Evolutionary conservation across 2,888 invertebrate species (phyloP), one percentile per base, ranked within the genome.

Genomic region (Charanyca ferruginea): DNA sequence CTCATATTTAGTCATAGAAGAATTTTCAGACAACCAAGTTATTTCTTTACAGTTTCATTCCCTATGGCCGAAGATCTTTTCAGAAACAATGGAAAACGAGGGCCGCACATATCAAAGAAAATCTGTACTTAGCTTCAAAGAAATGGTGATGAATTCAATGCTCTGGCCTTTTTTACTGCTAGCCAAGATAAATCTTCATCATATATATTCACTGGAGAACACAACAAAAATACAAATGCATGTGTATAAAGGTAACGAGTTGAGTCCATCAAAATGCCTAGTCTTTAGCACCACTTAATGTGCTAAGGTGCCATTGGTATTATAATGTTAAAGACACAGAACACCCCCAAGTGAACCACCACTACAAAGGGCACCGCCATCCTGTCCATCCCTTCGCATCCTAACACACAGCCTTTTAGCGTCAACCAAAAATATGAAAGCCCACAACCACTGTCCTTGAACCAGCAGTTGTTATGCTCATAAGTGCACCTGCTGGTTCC

Each of bases 231-330:
- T 92, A 45, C 81, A 71, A 42, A 76, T 92, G 11, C 83, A 85
- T 79, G 73, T 91, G 32, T 87, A 86, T 69, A 85, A 77, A 80
- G 89, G 92, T 92, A 85, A 76, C 13, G 41, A 35, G 11, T 35
- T 35, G 23, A 42, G 7, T 44, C 3, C 20, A 28, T 20, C 18
- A 35, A 44, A 25, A 32, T 44, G 16, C 2, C 28, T 28, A 28
- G 28, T 7, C 28, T 5, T 5, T 28, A 28, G 28, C 3, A n/a
- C n/a, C n/a, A n/a, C n/a, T n/a, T n/a, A n/a, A n/a, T n/a, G n/a
- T n/a, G n/a, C n/a, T n/a, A n/a, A n/a, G n/a, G n/a, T n/a, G n/a
- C n/a, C n/a, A n/a, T n/a, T n/a, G n/a, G n/a, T n/a, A n/a, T n/a
- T n/a, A n/a, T n/a, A n/a, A n/a, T n/a, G n/a, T n/a, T n/a, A n/a